Evolutionary conservation across 1,140 invertebrate genomes (phyloP).

Genomic region (Drosophila burlai): DNA sequence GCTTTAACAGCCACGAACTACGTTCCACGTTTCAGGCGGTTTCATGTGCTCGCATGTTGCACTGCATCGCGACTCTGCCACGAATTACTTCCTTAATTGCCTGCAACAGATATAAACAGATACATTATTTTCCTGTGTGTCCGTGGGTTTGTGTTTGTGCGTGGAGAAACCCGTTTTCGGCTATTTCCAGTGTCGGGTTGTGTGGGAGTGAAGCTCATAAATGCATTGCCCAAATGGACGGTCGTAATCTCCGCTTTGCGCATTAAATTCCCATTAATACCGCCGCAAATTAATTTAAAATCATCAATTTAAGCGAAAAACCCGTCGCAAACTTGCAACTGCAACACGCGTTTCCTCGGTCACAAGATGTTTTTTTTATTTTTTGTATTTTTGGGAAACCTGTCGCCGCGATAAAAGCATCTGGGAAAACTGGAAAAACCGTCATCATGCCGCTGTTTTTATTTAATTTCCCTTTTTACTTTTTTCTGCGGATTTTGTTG

Average conservation of each 20-base stretch:
- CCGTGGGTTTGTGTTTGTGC: background rate
- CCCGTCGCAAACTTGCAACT: conserved; percentile 35
- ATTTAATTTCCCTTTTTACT: conserved; percentile 54
- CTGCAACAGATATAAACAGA: conserved; percentile 67
- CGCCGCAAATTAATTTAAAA: conserved; percentile 74
- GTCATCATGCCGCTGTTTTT: conserved; percentile 57
- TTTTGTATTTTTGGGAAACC: conserved; percentile 45
- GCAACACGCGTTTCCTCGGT: conserved; percentile 64
- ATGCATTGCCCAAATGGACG: conserved; percentile 50
- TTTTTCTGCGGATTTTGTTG: conserved; percentile 27
- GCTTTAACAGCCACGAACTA: conserved; percentile 75
- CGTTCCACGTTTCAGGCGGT: conserved; percentile 60
- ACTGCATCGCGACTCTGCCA: conserved; percentile 58
- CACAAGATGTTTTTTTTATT: conserved; percentile 21
- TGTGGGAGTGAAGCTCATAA: conserved; percentile 58
- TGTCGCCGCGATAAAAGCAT: conserved; percentile 65
- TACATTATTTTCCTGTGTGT: conserved; percentile 26
- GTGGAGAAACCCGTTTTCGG: conserved; percentile 51
- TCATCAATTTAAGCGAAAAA: conserved; percentile 59
- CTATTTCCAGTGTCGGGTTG: conserved; percentile 20
- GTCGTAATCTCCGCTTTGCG: conserved; percentile 63
- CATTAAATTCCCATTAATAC: conserved; percentile 76
- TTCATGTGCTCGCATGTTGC: conserved; percentile 76
- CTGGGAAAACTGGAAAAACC: conserved; percentile 70
- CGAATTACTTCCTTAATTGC: conserved; percentile 83